Base-by-base conservation (phyloP, 1,140 invertebrate genomes). In the Macrosteles quadrilineatus region DNA sequence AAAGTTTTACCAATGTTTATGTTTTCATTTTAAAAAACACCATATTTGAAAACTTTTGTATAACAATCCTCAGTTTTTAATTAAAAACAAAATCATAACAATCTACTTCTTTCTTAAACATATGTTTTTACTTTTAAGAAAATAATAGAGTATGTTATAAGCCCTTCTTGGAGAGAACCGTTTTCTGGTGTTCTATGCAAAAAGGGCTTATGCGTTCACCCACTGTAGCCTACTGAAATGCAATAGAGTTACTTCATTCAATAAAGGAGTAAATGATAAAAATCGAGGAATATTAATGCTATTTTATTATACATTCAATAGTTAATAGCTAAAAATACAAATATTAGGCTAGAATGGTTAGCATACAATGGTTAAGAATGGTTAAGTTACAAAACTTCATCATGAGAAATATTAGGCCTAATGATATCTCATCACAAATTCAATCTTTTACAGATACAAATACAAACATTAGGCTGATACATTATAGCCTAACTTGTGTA, bases 141-240 rank as follows among this genome's bases (percentile, higher is more conserved):
- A 55, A 50, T 50, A 17, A 47, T 12, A 25, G 45, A n/a, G 67
- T 55, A 68, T 53, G 43, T 55, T 29, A 55, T 55, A 68, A 31
- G 47, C 45, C 40, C 43, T 53, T 29, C 47, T 55, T 68, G 23
- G 47, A 40, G 45, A 68, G 43, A 55, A 30, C 67, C 14, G 53
- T 68, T 68, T 68, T 68, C n/a, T 27, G 29, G 45, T 30, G 47
- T 53, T 55, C 43, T 55, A 68, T 68, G 32, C 36, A 67, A 23
- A 47, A 67, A 43, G 43, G 65, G 65, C 40, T 29, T 67, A 67
- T 67, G 45, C 4, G 14, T 6, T 36, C 14, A 36, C 32, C n/a
- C n/a, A n/a, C n/a, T n/a, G n/a, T 36, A 14, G 4, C 14, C 32
- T 36, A 36, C 14, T 36, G 32, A 36, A 36, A 14, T 6, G 14